Percentiles rank a stretch among this genome's conserved stretches.
Evolutionary conservation across 2,113 vertebrate genomes (phyloP).

Genomic region (Varanus komodoensis): DNA sequence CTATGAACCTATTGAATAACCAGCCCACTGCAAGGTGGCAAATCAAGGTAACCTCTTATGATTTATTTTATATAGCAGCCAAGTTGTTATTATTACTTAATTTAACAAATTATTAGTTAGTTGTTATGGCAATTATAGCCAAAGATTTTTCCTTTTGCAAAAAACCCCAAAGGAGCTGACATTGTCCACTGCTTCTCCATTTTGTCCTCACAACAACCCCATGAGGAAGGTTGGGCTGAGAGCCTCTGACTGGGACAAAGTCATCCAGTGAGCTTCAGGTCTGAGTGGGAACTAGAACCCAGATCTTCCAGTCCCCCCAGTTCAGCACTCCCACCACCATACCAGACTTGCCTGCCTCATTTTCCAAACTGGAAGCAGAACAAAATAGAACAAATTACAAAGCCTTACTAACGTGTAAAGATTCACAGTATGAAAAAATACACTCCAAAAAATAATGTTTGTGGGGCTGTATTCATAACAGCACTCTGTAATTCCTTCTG

Average conservation of each 20-base stretch:
- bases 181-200: too few relatives aligned
- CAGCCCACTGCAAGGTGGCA: constrained; percentile 84
- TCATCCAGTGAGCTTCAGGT: too few relatives aligned
- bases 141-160: too few relatives aligned
- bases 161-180: too few relatives aligned
- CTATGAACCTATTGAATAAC: constrained; percentile 60
- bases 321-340: too few relatives aligned
- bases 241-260: too few relatives aligned
- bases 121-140: too few relatives aligned
- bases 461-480: not conserved
- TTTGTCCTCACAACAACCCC: too few relatives aligned
- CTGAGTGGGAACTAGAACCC: too few relatives aligned
- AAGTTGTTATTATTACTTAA: not conserved
- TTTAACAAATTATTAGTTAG: not conserved
- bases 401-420: not conserved
- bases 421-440: too few relatives aligned
- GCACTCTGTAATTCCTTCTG: not conserved
- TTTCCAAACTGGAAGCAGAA: not conserved
- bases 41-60: constrained; percentile 81
- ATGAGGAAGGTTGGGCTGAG: too few relatives aligned
- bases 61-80: not conserved
- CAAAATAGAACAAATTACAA: not conserved
- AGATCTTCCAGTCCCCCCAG: too few relatives aligned
- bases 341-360: not conserved
- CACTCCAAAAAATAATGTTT: not conserved